Conservation (phyloP, 2,113 vertebrate species). For the Stigmatopora argus region DNA sequence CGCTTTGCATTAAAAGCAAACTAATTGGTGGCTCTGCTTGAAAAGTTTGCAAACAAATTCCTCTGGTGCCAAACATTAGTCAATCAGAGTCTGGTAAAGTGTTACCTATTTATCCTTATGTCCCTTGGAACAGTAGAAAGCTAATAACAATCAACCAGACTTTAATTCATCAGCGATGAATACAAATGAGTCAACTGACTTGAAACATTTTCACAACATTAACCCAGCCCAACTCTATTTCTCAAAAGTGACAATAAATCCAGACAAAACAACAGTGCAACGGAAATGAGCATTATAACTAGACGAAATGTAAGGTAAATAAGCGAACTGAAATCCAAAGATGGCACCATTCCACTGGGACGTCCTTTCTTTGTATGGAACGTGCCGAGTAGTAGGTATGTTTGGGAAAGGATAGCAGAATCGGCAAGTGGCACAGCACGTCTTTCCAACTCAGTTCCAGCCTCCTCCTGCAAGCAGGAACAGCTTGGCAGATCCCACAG, state of each 20-base stretch:
- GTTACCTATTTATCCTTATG: neutral
- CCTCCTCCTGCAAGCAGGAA: constrained; percentile 59
- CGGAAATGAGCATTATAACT: constrained; percentile 31
- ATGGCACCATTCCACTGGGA: constrained; percentile 46
- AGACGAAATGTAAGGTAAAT: constrained; percentile 19
- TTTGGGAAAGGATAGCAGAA: constrained; percentile 47
- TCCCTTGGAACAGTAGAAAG: no score
- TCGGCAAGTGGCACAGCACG: constrained; percentile 57
- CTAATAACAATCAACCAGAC: neutral
- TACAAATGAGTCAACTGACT: neutral
- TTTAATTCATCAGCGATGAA: no score
- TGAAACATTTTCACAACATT: neutral
- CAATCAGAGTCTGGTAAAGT: neutral
- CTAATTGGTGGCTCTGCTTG: neutral
- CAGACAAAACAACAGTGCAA: constrained; percentile 26
- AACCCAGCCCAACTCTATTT: neutral
- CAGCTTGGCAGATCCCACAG: constrained; percentile 69
- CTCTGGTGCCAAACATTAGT: neutral
- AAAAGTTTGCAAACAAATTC: neutral
- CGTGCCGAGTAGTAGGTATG: constrained; percentile 58
- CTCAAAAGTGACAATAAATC: constrained; percentile 13
- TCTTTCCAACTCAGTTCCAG: constrained; percentile 54
- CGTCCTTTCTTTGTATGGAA: constrained; percentile 36
- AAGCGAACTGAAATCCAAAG: constrained; percentile 67
- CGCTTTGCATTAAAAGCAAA: neutral